Evolutionary conservation across 2,113 vertebrate genomes (phyloP).

Genomic region (Osmerus eperlanus): DNA sequence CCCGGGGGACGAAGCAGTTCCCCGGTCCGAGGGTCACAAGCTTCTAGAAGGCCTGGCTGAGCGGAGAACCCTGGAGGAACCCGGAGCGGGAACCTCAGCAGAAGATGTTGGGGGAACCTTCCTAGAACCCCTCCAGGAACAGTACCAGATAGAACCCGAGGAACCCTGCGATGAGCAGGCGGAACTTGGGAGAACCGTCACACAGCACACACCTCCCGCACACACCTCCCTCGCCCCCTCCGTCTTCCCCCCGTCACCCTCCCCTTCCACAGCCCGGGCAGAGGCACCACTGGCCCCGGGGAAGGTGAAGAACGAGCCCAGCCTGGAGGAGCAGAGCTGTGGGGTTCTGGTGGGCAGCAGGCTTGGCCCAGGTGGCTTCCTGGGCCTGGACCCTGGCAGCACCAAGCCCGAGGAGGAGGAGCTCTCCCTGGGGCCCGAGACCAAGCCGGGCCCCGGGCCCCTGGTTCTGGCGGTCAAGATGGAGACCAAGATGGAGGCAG

Average conservation of each 20-base stretch:
- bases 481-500: no score
- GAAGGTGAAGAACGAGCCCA: background rate
- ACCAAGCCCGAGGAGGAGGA: no score
- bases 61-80: background rate
- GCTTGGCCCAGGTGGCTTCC: no score
- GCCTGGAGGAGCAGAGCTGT: no score
- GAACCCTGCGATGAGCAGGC: constrained; percentile 30
- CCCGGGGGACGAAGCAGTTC: background rate
- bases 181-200: constrained; percentile 45
- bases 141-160: constrained; percentile 19
- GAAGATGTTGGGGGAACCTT: constrained; percentile 22
- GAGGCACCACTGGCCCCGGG: constrained; percentile 31
- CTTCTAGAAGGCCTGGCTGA: background rate
- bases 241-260: background rate
- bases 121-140: constrained; percentile 13
- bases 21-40: background rate
- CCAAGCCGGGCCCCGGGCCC: no score
- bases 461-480: no score
- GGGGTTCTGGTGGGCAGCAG: no score
- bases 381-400: no score
- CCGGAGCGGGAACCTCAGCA: constrained; percentile 29
- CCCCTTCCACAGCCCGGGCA: constrained; percentile 18
- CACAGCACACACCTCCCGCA: constrained; percentile 30
- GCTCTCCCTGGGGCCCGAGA: no score
- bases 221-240: constrained; percentile 25